Evolutionary conservation across 1,140 invertebrate species (phyloP).

Genomic region (Chironomus tepperi): DNA sequence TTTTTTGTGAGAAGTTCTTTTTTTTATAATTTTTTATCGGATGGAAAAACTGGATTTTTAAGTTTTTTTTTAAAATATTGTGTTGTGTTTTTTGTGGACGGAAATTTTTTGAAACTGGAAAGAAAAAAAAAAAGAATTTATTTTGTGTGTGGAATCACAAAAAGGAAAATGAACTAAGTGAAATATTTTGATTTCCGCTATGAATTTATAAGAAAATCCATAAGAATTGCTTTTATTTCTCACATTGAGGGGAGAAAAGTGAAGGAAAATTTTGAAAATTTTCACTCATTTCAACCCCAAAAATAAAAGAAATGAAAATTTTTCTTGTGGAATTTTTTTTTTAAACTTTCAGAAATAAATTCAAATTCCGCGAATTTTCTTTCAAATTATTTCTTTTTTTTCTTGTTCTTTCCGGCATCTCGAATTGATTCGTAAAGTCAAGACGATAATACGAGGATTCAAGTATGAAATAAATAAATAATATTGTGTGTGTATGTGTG

Average conservation of each 20-base stretch:
- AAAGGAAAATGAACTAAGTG: conserved; percentile 13
- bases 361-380: not conserved
- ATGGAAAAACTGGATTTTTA: not conserved
- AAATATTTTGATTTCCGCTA: conserved; percentile 8
- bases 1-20: too few species aligned
- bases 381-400: not conserved
- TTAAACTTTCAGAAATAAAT: not conserved
- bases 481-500: not conserved
- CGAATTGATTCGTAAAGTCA: not conserved
- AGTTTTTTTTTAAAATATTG: not conserved
- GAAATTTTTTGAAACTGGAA: not conserved
- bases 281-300: not conserved
- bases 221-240: too few species aligned
- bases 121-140: not conserved
- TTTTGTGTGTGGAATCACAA: not conserved
- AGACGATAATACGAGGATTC: too few species aligned
- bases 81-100: not conserved
- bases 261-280: not conserved
- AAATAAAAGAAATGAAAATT: not conserved
- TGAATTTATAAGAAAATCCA: not conserved
- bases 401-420: conserved; percentile 3
- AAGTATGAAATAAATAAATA: not conserved
- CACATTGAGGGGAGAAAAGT: not conserved
- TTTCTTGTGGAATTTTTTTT: not conserved
- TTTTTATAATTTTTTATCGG: not conserved